A percentile compares a stretch with the other conserved stretches of the same genome.
These are phyloP conservation scores for Seira musarum DNA, from an alignment of 2,888 invertebrate species.

Conservation along the genomic window DNA sequence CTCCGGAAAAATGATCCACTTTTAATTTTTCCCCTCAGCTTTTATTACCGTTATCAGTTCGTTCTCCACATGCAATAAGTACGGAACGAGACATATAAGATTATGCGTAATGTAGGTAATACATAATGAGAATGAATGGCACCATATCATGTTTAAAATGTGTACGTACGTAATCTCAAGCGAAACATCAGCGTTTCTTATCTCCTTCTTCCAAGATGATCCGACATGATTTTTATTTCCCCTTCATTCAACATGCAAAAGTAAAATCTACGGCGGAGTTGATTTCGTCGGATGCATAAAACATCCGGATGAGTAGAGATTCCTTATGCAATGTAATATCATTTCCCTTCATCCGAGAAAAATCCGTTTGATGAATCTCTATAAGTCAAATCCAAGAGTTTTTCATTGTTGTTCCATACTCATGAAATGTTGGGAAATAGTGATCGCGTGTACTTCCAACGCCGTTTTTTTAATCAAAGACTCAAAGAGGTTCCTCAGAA, in stretches of 20 bases:
- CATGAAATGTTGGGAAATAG: conserved; percentile 19
- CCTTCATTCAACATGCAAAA: background rate
- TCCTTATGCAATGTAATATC: background rate
- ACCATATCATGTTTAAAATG: background rate
- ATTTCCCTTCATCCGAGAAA: background rate
- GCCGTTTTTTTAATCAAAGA: background rate
- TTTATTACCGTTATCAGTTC: background rate
- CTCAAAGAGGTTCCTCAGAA: background rate
- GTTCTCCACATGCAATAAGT: background rate
- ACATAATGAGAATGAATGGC: background rate
- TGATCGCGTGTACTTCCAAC: conserved; percentile 24
- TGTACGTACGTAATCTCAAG: background rate
- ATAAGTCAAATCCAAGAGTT: background rate
- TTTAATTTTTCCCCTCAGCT: background rate
- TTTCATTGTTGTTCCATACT: background rate
- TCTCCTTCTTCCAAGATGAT: background rate
- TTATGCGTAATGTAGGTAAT: background rate
- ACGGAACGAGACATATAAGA: too few species aligned
- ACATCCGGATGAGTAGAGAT: background rate
- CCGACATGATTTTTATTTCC: background rate
- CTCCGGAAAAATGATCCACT: conserved; percentile 1
- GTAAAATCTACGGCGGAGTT: background rate
- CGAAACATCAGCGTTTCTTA: background rate
- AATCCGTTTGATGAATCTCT: background rate
- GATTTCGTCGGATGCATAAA: background rate